A percentile compares a stretch with the other conserved stretches of the same genome.
These are phyloP conservation scores for Oreochromis grahami DNA, from an alignment of 2,797 vertebrate species.

Conservation along the genomic window DNA sequence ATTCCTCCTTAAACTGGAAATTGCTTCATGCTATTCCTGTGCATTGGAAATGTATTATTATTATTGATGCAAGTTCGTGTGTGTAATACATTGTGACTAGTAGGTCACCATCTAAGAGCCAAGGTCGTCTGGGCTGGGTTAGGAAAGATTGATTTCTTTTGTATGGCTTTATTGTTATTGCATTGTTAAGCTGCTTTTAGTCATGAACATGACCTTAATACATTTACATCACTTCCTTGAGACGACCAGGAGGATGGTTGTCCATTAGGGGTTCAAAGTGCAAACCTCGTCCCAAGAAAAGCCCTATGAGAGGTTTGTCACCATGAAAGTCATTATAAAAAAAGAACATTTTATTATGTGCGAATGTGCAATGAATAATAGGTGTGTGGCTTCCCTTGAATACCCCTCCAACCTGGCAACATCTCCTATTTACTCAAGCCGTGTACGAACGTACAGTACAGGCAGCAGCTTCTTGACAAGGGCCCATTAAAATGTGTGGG, in stretches of 20 bases:
- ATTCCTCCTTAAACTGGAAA: background rate
- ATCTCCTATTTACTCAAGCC: background rate
- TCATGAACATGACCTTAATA: slow-evolving; percentile 1
- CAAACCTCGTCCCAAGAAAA: background rate
- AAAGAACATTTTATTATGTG: background rate
- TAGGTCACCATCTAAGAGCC: background rate
- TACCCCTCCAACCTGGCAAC: background rate
- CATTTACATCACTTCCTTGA: background rate
- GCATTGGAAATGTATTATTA: background rate
- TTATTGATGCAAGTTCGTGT: background rate
- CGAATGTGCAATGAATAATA: background rate
- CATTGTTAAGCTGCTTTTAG: background rate
- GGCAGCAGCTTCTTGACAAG: slow-evolving; percentile 9
- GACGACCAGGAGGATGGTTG: background rate
- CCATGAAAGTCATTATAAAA: background rate
- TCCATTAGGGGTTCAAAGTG: background rate
- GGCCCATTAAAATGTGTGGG: slow-evolving; percentile 34
- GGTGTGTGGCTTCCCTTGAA: background rate
- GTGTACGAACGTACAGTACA: slow-evolving; percentile 4
- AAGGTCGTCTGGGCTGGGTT: background rate
- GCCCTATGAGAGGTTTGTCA: background rate
- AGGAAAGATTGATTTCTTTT: background rate
- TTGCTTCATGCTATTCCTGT: background rate
- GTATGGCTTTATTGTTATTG: background rate
- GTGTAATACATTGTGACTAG: background rate